Percentiles rank a stretch among this genome's conserved stretches.
Evolutionary conservation across 2,888 invertebrate species (phyloP).

Genomic region (Cenopis cana): DNA sequence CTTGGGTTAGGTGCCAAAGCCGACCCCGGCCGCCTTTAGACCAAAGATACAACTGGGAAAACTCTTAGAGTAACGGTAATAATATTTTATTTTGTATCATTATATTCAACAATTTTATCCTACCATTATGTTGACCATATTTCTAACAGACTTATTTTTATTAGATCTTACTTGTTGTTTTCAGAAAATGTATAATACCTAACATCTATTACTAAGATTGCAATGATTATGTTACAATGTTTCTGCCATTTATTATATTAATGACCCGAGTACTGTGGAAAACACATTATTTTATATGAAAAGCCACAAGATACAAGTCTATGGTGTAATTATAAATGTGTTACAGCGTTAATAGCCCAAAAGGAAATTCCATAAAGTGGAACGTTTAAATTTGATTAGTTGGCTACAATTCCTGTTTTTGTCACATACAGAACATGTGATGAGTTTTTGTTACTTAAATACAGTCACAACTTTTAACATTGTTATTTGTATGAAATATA

Average conservation of each 20-base stretch:
- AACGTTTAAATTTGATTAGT: constrained; percentile 2
- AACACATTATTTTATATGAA: constrained; percentile 4
- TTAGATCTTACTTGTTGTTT: not conserved
- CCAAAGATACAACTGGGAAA: too few relatives aligned
- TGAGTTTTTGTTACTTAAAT: not conserved
- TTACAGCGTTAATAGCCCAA: not conserved
- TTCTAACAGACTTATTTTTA: not conserved
- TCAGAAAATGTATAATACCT: not conserved
- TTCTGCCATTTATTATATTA: constrained; percentile 6
- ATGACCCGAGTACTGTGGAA: not conserved
- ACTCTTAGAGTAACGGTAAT: too few relatives aligned
- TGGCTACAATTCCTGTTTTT: not conserved
- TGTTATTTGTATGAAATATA: too few relatives aligned
- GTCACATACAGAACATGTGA: not conserved
- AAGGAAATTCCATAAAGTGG: constrained; percentile 7
- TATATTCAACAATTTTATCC: too few relatives aligned
- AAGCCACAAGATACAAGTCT: not conserved
- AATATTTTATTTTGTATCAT: too few relatives aligned
- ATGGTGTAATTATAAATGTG: not conserved
- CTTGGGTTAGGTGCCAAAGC: too few relatives aligned
- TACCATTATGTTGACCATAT: not conserved
- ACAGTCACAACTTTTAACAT: too few relatives aligned
- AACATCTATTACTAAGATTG: not conserved
- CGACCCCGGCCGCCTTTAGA: too few relatives aligned
- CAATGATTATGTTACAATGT: not conserved